These are phyloP conservation scores for Vulpes lagopus DNA, from an alignment of 2,113 vertebrate species.

Conservation along the genomic window DNA sequence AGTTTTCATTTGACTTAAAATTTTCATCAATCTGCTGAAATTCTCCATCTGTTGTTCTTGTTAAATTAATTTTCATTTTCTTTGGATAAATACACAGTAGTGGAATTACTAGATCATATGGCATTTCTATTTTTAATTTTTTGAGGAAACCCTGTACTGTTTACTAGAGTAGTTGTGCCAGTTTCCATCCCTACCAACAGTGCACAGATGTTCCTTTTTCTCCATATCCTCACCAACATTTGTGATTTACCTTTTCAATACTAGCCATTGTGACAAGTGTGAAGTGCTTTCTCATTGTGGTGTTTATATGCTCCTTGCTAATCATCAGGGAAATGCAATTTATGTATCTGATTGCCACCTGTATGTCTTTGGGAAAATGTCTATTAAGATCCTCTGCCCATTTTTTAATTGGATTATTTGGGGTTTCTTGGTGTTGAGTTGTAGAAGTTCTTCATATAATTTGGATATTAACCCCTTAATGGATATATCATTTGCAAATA, in stretches of 20 bases:
- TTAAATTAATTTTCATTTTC: neutral
- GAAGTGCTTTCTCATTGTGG: neutral
- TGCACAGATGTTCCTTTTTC: neutral
- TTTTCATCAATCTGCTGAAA: neutral
- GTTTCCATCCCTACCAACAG: neutral
- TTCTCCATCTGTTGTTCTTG: neutral
- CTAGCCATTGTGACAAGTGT: neutral
- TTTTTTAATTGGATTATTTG: neutral
- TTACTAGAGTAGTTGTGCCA: neutral
- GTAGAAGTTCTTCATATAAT: neutral
- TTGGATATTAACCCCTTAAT: neutral
- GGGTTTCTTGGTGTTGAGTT: neutral
- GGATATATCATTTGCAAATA: neutral
- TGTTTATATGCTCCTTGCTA: neutral
- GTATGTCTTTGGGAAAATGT: neutral
- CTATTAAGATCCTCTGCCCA: neutral
- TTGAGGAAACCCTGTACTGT: neutral
- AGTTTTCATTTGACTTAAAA: conserved; percentile 17
- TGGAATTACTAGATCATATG: neutral
- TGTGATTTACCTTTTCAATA: neutral
- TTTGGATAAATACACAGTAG: neutral
- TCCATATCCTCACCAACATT: neutral
- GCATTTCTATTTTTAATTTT: neutral
- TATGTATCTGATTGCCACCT: neutral
- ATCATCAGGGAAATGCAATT: neutral